Evolutionary conservation across 2,888 invertebrate genomes (phyloP), one percentile per base, ranked within the genome.

Genomic region (Sialis lutaria): DNA sequence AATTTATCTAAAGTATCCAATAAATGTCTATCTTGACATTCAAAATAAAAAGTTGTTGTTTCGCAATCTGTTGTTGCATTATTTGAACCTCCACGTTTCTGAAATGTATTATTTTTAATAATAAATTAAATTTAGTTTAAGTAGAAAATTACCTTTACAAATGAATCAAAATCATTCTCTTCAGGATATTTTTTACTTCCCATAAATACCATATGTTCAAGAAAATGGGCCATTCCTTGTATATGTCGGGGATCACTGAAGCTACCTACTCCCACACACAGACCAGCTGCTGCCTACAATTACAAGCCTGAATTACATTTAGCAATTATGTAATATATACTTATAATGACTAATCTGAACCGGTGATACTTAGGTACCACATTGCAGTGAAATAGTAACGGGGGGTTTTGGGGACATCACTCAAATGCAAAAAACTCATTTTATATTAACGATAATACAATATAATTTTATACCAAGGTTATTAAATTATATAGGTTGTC

Each of bases 201-300:
- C 91, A 92, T 92, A 59, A 91, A 93, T 22, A 93, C 82, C 91
- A 93, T 88, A 61, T 89, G 89, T 57, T 89, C 89, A 4, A 89
- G 70, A 60, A 89, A 88, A 62, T 89, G 89, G 1, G 88, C 85
- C 60, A 89, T 63, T 0, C 89, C 89, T 54, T 81, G 85, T 47
- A 87, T 77, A 56, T 73, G 72, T 6, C 68, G 64, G 0, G 87
- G 87, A 64, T 89, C 87, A 56, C 81, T 81, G 65, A 85, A 89
- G 56, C 75, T 75, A 42, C 89, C 88, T 13, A 82, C 85, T 22
- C 81, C 79, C 8, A 88, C 77, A 53, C 78, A 75, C 1, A 89
- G 64, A 6, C 80, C 79, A 56, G 84, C 83, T 1, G 87, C 87
- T 10, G 86, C 84, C 74, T 70, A 49, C 33, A 59, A 53, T 47